Evolutionary conservation across 2,113 vertebrate genomes (phyloP).

Genomic region (Phylloscopus trochilus): DNA sequence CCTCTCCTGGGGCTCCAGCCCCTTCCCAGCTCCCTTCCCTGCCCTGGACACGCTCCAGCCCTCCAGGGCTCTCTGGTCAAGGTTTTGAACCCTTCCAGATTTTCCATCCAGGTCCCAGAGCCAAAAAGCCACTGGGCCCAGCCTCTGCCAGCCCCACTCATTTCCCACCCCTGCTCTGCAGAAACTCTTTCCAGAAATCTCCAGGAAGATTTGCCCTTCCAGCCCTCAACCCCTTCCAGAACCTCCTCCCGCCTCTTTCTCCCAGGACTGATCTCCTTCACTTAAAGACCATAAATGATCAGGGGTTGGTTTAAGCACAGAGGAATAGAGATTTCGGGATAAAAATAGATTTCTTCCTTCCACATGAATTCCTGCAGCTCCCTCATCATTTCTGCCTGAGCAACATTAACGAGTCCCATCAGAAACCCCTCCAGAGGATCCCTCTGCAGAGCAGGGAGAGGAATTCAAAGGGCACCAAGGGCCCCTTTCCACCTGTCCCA

Average conservation of each 20-base stretch:
- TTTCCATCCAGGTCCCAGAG: neutral
- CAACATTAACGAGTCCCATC: neutral
- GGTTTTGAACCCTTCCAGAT: neutral
- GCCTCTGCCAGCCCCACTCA: neutral
- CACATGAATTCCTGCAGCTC: neutral
- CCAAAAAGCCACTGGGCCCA: neutral
- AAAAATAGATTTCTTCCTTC: constrained; percentile 22
- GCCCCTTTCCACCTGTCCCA: neutral
- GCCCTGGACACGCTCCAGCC: neutral
- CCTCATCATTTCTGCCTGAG: neutral
- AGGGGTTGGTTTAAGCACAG: neutral
- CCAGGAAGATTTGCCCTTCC: neutral
- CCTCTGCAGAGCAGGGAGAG: neutral
- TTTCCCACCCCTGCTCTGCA: neutral
- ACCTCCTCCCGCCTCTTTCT: neutral
- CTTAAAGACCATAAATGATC: neutral
- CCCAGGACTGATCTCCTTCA: neutral
- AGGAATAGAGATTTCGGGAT: neutral
- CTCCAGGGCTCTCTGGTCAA: neutral
- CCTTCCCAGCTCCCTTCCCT: neutral
- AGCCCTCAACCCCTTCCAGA: neutral
- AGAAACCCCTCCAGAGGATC: neutral
- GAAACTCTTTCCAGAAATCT: neutral
- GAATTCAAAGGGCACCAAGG: neutral
- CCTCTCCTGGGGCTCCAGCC: neutral